Conservation (phyloP, 2,888 invertebrate species). For the Pinctada fucata region DNA sequence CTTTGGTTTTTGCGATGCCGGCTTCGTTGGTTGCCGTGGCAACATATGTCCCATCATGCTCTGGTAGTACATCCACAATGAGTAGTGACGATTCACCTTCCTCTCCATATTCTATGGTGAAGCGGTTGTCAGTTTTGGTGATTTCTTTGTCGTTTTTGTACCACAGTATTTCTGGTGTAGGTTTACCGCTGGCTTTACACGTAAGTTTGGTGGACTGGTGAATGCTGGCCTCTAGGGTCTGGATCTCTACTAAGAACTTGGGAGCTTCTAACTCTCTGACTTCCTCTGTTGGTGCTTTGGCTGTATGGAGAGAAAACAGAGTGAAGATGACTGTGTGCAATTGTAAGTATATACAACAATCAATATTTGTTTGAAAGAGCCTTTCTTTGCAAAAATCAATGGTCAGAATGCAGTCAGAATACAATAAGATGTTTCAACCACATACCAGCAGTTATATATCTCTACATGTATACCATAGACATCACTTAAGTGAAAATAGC, state of each 20-base stretch:
- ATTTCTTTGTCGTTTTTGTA: constrained; percentile 67
- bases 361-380: too few species aligned
- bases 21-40: constrained; percentile 72
- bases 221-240: constrained; percentile 62
- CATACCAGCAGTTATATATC: too few species aligned
- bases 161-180: constrained; percentile 72
- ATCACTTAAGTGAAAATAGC: too few species aligned
- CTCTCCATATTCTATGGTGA: constrained; percentile 60
- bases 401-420: too few species aligned
- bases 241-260: constrained; percentile 67
- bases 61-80: constrained; percentile 68
- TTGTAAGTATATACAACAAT: too few species aligned
- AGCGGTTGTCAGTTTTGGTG: constrained; percentile 62
- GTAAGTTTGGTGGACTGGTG: constrained; percentile 65
- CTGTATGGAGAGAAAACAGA: constrained; percentile 28
- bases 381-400: too few species aligned
- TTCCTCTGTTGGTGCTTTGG: constrained; percentile 56
- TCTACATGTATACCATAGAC: too few species aligned
- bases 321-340: not conserved
- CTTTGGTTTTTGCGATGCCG: constrained; percentile 68
- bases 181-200: constrained; percentile 70
- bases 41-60: constrained; percentile 72
- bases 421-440: too few species aligned
- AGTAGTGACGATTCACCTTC: constrained; percentile 64
- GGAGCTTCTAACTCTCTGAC: constrained; percentile 67